Conservation (phyloP, 1,140 invertebrate species). For the Whitmania pigra region DNA sequence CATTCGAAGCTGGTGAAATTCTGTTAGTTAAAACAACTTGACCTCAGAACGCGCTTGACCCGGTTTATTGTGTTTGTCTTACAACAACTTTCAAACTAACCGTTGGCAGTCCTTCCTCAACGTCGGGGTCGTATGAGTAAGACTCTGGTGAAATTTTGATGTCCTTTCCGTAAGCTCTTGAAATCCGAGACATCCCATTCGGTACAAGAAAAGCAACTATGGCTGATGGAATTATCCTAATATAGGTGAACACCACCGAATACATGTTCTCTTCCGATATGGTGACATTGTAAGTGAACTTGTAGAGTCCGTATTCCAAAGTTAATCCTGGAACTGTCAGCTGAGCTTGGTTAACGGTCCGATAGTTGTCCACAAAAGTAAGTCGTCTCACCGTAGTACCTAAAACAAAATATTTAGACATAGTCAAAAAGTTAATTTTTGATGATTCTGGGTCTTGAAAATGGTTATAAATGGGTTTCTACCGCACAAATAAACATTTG, state of each 20-base stretch:
- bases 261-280: slow-evolving; percentile 25
- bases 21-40: neutral
- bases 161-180: slow-evolving; percentile 27
- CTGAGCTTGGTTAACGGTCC: slow-evolving; percentile 27
- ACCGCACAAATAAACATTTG: too few species aligned
- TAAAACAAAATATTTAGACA: too few species aligned
- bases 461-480: too few species aligned
- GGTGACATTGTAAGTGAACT: slow-evolving; percentile 30
- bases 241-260: slow-evolving; percentile 27
- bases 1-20: slow-evolving; percentile 23
- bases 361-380: slow-evolving; percentile 25
- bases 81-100: neutral
- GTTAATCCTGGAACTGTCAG: slow-evolving; percentile 30
- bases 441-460: too few species aligned
- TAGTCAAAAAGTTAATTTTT: too few species aligned
- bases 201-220: slow-evolving; percentile 32
- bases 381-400: slow-evolving; percentile 2
- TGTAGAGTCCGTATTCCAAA: slow-evolving; percentile 33
- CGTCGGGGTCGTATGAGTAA: slow-evolving; percentile 39
- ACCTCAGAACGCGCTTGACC: neutral
- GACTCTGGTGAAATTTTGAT: slow-evolving; percentile 30
- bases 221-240: slow-evolving; percentile 30
- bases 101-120: slow-evolving; percentile 19
- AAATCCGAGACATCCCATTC: slow-evolving; percentile 31
- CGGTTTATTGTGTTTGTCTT: neutral